Conservation (phyloP, 2,797 vertebrate species). For the Siniperca scherzeri region DNA sequence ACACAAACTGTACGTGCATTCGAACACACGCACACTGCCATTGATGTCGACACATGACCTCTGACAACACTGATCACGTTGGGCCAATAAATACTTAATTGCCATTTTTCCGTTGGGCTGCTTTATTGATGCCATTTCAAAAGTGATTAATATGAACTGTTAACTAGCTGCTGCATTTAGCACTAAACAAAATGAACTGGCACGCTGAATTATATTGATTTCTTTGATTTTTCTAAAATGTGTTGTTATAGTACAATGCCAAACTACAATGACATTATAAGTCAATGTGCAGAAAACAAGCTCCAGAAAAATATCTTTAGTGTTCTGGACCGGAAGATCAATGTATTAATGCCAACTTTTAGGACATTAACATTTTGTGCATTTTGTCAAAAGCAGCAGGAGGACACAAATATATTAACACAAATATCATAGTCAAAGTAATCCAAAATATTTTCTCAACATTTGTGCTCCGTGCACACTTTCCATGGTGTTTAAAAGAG, state of each 20-base stretch:
- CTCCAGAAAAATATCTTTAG: neutral
- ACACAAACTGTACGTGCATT: constrained; percentile 19
- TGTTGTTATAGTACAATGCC: neutral
- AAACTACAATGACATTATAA: neutral
- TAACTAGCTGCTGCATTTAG: constrained; percentile 80
- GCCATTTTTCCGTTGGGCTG: constrained; percentile 85
- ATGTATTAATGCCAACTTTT: neutral
- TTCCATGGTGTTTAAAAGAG: constrained; percentile 39
- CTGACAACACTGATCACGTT: constrained; percentile 81
- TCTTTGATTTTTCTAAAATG: constrained; percentile 27
- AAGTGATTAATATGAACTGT: constrained; percentile 86
- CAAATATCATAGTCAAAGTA: constrained; percentile 35
- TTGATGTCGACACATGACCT: constrained; percentile 76
- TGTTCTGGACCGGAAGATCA: neutral
- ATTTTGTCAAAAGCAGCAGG: constrained; percentile 1
- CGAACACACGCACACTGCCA: constrained; percentile 24
- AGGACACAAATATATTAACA: constrained; percentile 11
- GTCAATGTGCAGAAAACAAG: neutral
- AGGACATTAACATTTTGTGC: neutral
- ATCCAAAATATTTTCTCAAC: constrained; percentile 45
- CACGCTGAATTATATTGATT: constrained; percentile 47
- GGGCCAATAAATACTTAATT: constrained; percentile 85
- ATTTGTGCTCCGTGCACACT: constrained; percentile 7
- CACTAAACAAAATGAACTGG: constrained; percentile 67
- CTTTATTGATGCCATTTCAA: constrained; percentile 85